phyloP scores from a whole-genome alignment of 2,888 invertebrate species.

The Drosophila fungiperda region DNA sequence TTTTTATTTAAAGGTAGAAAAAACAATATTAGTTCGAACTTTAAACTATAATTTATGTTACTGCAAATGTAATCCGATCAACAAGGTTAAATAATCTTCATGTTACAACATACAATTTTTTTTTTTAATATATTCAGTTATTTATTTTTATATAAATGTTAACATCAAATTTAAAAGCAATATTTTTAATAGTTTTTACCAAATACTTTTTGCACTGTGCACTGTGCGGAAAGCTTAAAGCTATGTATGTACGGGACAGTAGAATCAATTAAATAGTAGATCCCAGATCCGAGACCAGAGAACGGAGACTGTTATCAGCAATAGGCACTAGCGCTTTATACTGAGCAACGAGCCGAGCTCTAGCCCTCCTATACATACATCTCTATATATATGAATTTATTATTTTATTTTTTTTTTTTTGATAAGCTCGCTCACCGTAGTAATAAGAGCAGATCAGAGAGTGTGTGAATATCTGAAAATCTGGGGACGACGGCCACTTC shows the following conservation, averaged over 20 bases:
- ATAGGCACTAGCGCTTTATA: conserved; percentile 27
- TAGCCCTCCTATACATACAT: conserved; percentile 3
- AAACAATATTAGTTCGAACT: neutral
- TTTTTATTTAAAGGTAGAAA: neutral
- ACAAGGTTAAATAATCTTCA: neutral
- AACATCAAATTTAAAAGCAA: neutral
- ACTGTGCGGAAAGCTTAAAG: conserved; percentile 20
- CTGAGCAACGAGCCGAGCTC: conserved; percentile 25
- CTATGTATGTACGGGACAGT: neutral
- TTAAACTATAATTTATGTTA: neutral
- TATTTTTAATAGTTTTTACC: neutral
- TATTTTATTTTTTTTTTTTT: conserved; percentile 20
- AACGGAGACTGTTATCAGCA: conserved; percentile 28
- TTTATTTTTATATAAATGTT: neutral
- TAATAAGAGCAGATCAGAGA: conserved; percentile 29
- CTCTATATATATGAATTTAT: neutral
- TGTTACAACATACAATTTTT: neutral
- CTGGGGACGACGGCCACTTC: conserved; percentile 35
- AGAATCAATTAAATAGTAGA: conserved; percentile 2
- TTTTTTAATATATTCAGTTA: neutral
- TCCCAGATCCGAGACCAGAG: conserved; percentile 8
- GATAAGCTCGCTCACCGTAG: conserved; percentile 51
- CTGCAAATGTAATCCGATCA: neutral
- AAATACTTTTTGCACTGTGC: neutral
- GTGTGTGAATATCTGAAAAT: conserved; percentile 24